A percentile compares a stretch with the other conserved stretches of the same genome.
These are phyloP conservation scores for Lutraria rhynchaena DNA, from an alignment of 1,140 invertebrate genomes.

Conservation along the genomic window DNA sequence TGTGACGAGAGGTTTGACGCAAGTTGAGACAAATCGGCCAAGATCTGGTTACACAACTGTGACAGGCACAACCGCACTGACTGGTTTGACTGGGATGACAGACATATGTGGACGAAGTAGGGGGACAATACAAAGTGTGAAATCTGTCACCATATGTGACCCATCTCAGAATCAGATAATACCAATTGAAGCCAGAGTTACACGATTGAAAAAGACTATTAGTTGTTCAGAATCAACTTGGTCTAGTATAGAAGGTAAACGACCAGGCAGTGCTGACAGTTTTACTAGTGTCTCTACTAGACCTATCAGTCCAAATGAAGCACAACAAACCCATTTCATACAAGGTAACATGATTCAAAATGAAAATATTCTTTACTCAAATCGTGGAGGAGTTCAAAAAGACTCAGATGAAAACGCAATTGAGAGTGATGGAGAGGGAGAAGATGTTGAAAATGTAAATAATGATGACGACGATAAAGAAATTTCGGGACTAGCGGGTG, in stretches of 20 bases:
- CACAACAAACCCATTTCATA: too few relatives aligned
- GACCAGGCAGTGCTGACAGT: constrained; percentile 33
- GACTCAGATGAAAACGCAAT: neutral
- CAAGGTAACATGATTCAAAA: neutral
- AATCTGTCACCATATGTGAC: constrained; percentile 38
- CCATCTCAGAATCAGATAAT: constrained; percentile 46
- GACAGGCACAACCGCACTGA: constrained; percentile 38
- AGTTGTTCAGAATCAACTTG: neutral
- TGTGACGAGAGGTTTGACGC: constrained; percentile 27
- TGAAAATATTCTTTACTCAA: neutral
- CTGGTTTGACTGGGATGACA: constrained; percentile 32
- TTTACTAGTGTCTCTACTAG: constrained; percentile 39
- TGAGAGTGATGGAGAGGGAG: neutral
- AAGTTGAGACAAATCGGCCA: constrained; percentile 38
- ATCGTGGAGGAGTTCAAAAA: constrained; percentile 1
- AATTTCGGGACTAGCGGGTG: too few relatives aligned
- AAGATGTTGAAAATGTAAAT: neutral
- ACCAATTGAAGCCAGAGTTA: constrained; percentile 39
- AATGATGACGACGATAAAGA: too few relatives aligned
- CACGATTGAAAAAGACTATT: neutral
- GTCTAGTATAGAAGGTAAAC: neutral
- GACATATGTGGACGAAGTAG: constrained; percentile 12
- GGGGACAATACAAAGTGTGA: constrained; percentile 3
- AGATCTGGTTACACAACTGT: constrained; percentile 41
- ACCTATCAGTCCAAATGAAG: constrained; percentile 31